Base-by-base conservation (phyloP, 2,888 invertebrate species). In the Bedellia somnulentella region DNA sequence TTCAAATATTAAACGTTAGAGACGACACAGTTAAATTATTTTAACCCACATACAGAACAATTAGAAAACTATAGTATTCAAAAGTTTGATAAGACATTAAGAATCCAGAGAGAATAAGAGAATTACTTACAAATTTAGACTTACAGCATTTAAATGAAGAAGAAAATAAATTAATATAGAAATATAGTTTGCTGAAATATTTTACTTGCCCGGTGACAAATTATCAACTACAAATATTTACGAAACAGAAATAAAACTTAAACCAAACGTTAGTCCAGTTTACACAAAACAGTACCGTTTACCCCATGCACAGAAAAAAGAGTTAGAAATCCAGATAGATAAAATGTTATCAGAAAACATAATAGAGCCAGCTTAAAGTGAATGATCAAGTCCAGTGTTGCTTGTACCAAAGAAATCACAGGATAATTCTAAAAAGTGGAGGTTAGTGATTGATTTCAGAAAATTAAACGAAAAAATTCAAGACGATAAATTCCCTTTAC, bases 81-180 rank as follows among this genome's bases (percentile, higher is more conserved):
- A 17, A 30, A 24, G 14, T 42, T 41, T 34, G 11, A 28, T 14
- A 29, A 37, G 30, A 10, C 22, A 6, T 13, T 14, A n/a, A 32
- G 8, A 39, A 39, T 28, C 18, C 38, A 5, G 33, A 37, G 8
- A 22, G 42, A 12, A 39, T 41, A n/a, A 40, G 36, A 22, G 24
- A 13, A 23, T 29, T 44, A n/a, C n/a, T n/a, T n/a, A n/a, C n/a
- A n/a, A n/a, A n/a, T n/a, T n/a, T n/a, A n/a, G n/a, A n/a, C n/a
- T 10, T 29, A 9, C 14, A 10, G 5, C 13, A 17, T 27, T 35
- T 29, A 11, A 35, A 33, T 22, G 5, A 23, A 2, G 32, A 35
- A 16, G 35, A 35, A 23, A 11, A 23, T 28, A 29, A 9, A 5
- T n/a, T 26, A 4, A 29, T 35, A 15, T 2, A 24, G 29, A 24